A percentile compares a stretch with the other conserved stretches of the same genome.
These are phyloP conservation scores for Cirrhinus molitorella DNA, from an alignment of 2,797 vertebrate species.

Conservation along the genomic window DNA sequence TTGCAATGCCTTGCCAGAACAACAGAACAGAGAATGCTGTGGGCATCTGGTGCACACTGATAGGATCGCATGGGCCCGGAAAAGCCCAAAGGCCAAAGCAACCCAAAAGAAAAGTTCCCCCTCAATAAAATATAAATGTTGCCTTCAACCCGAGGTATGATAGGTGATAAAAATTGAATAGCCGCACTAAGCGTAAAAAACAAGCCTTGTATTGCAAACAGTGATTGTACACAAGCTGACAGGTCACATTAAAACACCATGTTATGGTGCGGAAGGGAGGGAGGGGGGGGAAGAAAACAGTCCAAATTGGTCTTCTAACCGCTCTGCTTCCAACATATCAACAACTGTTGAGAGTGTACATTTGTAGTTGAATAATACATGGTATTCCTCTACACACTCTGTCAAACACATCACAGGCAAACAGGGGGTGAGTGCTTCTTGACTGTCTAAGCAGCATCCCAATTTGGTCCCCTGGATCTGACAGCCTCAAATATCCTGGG, in stretches of 20 bases:
- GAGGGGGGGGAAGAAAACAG: constrained; percentile 50
- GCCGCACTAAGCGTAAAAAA: constrained; percentile 50
- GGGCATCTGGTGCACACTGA: background rate
- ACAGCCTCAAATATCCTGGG: constrained; percentile 86
- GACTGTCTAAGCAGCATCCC: constrained; percentile 86
- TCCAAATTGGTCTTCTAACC: constrained; percentile 81
- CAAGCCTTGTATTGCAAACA: constrained; percentile 63
- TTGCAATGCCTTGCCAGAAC: constrained; percentile 68
- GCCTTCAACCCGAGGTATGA: constrained; percentile 56
- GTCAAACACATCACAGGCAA: constrained; percentile 86
- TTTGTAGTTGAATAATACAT: constrained; percentile 89
- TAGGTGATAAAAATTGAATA: constrained; percentile 65
- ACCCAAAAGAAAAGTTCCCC: constrained; percentile 25
- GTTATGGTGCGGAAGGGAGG: constrained; percentile 55
- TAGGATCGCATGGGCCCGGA: background rate
- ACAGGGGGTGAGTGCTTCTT: constrained; percentile 78
- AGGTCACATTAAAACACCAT: constrained; percentile 72
- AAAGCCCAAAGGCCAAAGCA: constrained; percentile 17
- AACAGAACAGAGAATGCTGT: constrained; percentile 55
- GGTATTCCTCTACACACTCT: constrained; percentile 84
- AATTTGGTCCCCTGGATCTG: constrained; percentile 85
- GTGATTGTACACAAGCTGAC: constrained; percentile 68
- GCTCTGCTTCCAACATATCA: constrained; percentile 81
- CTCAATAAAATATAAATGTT: constrained; percentile 63
- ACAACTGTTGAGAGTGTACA: constrained; percentile 86